These are phyloP conservation scores for Ectemnius continuus DNA, from an alignment of 2,888 invertebrate species.

Conservation along the genomic window DNA sequence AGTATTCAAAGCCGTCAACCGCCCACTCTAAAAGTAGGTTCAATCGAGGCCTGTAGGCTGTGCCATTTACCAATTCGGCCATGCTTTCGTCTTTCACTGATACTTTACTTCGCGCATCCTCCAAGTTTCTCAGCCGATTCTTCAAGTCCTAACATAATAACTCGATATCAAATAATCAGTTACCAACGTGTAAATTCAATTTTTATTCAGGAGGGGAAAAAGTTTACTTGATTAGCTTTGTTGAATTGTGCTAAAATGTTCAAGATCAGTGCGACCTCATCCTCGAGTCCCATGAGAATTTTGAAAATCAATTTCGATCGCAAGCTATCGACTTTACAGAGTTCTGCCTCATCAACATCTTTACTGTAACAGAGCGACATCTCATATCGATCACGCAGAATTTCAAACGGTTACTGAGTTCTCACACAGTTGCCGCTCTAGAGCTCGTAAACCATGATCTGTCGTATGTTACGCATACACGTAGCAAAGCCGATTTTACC, in stretches of 20 bases:
- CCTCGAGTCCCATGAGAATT: constrained; percentile 66
- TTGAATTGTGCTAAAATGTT: constrained; percentile 55
- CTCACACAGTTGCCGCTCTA: constrained; percentile 23
- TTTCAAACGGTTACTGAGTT: neutral
- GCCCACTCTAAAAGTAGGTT: constrained; percentile 69
- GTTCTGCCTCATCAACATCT: constrained; percentile 62
- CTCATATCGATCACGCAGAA: constrained; percentile 6
- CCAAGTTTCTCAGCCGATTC: constrained; percentile 61
- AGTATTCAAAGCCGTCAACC: constrained; percentile 59
- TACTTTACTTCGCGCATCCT: constrained; percentile 61
- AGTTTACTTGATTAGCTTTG: constrained; percentile 63
- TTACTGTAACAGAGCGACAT: constrained; percentile 56
- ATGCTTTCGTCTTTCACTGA: constrained; percentile 56
- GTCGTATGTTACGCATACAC: neutral
- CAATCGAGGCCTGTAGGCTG: constrained; percentile 64
- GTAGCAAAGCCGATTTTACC: constrained; percentile 39
- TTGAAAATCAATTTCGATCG: constrained; percentile 67
- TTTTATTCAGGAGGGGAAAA: neutral
- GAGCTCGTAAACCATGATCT: neutral
- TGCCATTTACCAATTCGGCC: constrained; percentile 65
- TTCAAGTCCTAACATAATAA: constrained; percentile 62
- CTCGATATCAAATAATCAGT: neutral
- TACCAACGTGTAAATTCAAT: neutral
- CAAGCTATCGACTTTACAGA: constrained; percentile 54
- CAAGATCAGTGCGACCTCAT: constrained; percentile 57